phyloP scores from a whole-genome alignment of 2,888 invertebrate genomes.

The Meta bourneti region DNA sequence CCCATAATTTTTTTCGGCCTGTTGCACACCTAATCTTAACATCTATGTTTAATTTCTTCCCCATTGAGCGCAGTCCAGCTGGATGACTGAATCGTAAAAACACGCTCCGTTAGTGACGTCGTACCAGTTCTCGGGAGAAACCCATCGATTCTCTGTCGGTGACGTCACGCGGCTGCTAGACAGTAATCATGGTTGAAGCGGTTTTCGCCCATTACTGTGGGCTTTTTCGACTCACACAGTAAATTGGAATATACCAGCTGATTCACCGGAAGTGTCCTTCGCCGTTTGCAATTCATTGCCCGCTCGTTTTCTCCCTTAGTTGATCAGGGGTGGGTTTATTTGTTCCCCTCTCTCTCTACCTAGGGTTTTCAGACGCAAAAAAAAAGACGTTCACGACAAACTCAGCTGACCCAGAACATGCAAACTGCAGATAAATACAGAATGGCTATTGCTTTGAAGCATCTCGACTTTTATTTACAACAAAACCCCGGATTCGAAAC shows the following conservation, averaged over 20 bases:
- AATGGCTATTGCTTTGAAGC: no score
- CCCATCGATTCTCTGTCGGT: neutral
- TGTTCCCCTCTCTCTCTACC: no score
- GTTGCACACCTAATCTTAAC: neutral
- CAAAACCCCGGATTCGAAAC: no score
- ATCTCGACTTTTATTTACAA: no score
- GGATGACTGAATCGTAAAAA: neutral
- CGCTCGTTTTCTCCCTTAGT: no score
- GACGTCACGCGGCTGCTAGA: neutral
- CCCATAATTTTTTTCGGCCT: neutral
- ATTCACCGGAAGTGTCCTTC: constrained; percentile 45
- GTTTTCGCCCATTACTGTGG: neutral
- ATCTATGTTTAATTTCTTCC: neutral
- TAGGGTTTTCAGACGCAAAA: no score
- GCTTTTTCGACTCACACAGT: constrained; percentile 23
- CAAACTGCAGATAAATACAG: no score
- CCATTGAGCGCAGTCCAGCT: constrained; percentile 5
- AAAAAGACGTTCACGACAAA: no score
- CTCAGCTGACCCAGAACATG: no score
- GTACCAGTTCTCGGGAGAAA: neutral
- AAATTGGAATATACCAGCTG: constrained; percentile 38
- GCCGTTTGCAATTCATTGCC: neutral
- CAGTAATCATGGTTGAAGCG: neutral
- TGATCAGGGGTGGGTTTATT: no score
- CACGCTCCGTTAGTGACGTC: neutral